Percentiles rank a stretch among this genome's conserved stretches.
Conservation (phyloP, 2,888 invertebrate species). For the Blera fallax region DNA sequence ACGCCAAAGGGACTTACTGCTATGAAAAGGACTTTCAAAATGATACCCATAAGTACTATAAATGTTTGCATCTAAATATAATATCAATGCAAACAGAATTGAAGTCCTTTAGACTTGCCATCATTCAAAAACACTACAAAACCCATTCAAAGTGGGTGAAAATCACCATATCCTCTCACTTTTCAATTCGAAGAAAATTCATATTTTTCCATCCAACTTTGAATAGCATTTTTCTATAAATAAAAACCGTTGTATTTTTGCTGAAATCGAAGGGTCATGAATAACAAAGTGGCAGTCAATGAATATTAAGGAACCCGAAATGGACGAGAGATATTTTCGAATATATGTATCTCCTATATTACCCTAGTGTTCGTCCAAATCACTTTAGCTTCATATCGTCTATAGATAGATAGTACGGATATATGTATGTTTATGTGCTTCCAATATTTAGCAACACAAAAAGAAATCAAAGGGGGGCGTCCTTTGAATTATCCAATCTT, state of each 20-base stretch:
- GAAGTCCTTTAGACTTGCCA: neutral
- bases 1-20: neutral
- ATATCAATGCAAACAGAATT: neutral
- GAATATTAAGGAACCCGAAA: constrained; percentile 19
- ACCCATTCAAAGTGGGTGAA: neutral
- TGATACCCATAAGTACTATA: neutral
- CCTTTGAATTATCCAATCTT: constrained; percentile 6
- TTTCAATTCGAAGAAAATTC: neutral
- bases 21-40: neutral
- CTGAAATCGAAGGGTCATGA: constrained; percentile 2
- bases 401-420: neutral
- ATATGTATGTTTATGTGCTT: neutral
- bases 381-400: neutral
- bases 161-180: neutral
- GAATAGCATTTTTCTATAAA: neutral
- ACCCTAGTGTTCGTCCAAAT: neutral
- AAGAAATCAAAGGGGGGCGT: neutral
- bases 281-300: constrained; percentile 33
- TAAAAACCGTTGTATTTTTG: neutral
- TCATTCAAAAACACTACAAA: neutral
- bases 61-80: neutral
- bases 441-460: neutral
- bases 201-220: neutral
- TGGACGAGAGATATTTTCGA: neutral
- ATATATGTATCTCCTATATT: constrained; percentile 8